Conservation (phyloP, 1,140 invertebrate genomes). For the Tribolium madens region DNA sequence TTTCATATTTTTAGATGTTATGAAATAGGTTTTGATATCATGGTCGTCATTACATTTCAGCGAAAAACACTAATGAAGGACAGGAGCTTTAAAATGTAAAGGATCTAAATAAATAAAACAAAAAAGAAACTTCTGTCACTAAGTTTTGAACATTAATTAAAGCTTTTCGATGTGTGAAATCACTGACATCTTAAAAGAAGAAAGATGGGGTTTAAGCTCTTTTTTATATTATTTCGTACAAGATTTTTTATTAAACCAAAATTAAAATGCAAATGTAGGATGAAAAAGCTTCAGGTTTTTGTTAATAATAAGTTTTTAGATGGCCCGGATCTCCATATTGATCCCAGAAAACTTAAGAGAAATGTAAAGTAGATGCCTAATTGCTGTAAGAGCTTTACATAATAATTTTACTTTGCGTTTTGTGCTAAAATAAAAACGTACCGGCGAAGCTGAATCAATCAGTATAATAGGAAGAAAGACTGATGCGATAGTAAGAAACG, state of each 20-base stretch:
- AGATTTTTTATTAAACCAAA: slow-evolving; percentile 3
- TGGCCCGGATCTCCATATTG: slow-evolving; percentile 3
- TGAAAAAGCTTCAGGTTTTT: neutral
- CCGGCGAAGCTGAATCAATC: slow-evolving; percentile 6
- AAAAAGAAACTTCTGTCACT: too few relatives aligned
- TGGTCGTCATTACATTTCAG: too few relatives aligned
- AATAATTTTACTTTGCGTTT: neutral
- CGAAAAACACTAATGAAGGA: too few relatives aligned
- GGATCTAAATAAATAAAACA: too few relatives aligned
- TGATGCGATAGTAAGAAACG: slow-evolving; percentile 16
- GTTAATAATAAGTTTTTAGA: neutral
- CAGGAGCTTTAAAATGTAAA: too few relatives aligned
- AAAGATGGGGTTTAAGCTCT: too few relatives aligned
- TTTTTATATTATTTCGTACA: neutral
- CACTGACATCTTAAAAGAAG: too few relatives aligned
- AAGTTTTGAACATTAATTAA: too few relatives aligned
- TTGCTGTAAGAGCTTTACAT: slow-evolving; percentile 18
- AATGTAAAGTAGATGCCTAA: slow-evolving; percentile 11
- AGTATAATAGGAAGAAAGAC: neutral
- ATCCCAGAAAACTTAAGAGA: neutral
- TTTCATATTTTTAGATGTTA: too few relatives aligned
- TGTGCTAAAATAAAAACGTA: slow-evolving; percentile 6
- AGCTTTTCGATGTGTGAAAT: too few relatives aligned
- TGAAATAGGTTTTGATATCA: too few relatives aligned
- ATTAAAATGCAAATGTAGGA: slow-evolving; percentile 16